A percentile compares a stretch with the other conserved stretches of the same genome.
Evolutionary conservation across 2,888 invertebrate species (phyloP).

Genomic region (Ennomos erosarius): DNA sequence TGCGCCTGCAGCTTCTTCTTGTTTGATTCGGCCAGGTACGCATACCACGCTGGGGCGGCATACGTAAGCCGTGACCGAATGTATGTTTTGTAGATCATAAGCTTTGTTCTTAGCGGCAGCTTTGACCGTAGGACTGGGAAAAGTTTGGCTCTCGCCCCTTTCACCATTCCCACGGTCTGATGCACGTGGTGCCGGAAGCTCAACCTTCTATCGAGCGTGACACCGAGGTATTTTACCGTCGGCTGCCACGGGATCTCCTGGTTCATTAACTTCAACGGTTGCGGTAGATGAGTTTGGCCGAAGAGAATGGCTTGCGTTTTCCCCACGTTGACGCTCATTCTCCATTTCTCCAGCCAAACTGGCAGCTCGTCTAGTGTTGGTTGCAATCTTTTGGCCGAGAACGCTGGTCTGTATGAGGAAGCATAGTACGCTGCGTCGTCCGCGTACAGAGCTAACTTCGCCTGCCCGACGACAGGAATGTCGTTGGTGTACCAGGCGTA

Average conservation of each 20-base stretch:
- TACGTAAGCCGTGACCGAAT: constrained; percentile 10
- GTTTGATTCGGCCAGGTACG: not conserved
- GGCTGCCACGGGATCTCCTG: constrained; percentile 4
- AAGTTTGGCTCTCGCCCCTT: not conserved
- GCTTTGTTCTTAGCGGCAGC: constrained; percentile 5
- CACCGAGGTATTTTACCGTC: constrained; percentile 5
- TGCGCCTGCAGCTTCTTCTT: constrained; percentile 5
- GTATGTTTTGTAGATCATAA: not conserved
- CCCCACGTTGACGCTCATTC: constrained; percentile 1
- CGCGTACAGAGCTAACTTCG: constrained; percentile 39
- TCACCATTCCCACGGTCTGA: not conserved
- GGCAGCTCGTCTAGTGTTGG: constrained; percentile 10
- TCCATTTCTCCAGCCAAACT: constrained; percentile 15
- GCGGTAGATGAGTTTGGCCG: not conserved
- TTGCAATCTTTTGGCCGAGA: constrained; percentile 6
- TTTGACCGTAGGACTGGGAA: constrained; percentile 1
- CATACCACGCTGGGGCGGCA: constrained; percentile 13
- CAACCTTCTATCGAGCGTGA: constrained; percentile 5
- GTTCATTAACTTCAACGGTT: not conserved
- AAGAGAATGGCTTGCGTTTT: constrained; percentile 10
- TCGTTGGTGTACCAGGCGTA: constrained; percentile 36
- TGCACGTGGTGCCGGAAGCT: constrained; percentile 1
- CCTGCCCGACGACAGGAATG: constrained; percentile 26
- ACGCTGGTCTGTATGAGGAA: not conserved
- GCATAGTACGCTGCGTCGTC: constrained; percentile 22